Conservation (phyloP, 2,888 invertebrate species). For the Hylaea fasciaria region DNA sequence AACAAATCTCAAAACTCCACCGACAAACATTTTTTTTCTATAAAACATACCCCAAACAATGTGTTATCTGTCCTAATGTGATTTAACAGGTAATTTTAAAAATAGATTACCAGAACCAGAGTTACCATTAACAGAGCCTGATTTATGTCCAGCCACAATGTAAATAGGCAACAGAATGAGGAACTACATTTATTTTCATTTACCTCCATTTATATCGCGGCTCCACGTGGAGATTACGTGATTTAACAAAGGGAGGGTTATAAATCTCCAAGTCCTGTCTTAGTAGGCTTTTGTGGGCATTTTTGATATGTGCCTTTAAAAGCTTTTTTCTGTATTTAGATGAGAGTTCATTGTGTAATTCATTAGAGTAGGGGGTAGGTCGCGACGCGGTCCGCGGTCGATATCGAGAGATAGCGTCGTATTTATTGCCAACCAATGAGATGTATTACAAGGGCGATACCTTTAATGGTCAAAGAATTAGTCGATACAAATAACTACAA, state of each 20-base stretch:
- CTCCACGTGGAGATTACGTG: conserved; percentile 85
- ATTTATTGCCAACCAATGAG: conserved; percentile 80
- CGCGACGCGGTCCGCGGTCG: conserved; percentile 75
- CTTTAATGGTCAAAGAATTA: conserved; percentile 77
- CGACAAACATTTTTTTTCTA: conserved; percentile 78
- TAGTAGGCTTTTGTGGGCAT: conserved; percentile 85
- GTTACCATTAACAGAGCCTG: conserved; percentile 74
- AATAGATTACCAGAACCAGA: conserved; percentile 82
- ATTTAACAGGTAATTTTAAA: conserved; percentile 83
- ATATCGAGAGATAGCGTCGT: conserved; percentile 81
- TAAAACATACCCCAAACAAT: conserved; percentile 77
- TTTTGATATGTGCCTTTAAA: conserved; percentile 86
- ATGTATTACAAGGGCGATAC: conserved; percentile 75
- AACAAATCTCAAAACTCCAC: conserved; percentile 73
- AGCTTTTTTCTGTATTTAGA: conserved; percentile 86
- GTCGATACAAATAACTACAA: conserved; percentile 71
- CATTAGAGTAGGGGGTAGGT: conserved; percentile 82
- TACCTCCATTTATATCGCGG: conserved; percentile 82
- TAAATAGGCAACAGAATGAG: conserved; percentile 83
- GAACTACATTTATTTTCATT: conserved; percentile 85
- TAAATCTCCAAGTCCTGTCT: conserved; percentile 83
- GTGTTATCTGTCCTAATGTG: conserved; percentile 83
- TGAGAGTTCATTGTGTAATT: conserved; percentile 85
- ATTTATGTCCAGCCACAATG: conserved; percentile 77
- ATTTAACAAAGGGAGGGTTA: conserved; percentile 83